Evolutionary conservation across 2,113 vertebrate species (phyloP).

Genomic region (Alosa alosa): DNA sequence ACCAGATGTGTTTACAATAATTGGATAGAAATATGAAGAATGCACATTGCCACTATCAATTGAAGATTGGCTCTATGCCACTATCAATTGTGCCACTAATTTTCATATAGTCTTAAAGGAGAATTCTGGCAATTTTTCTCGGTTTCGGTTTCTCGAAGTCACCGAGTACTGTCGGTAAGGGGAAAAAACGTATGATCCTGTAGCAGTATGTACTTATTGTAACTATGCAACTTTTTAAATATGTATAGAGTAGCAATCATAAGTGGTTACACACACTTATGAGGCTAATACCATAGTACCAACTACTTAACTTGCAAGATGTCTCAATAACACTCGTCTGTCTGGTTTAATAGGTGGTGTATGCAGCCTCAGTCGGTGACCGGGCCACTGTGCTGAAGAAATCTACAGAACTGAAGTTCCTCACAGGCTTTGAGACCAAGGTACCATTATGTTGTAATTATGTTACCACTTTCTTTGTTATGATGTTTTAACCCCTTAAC

Average conservation of each 20-base stretch:
- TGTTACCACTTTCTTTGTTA: conserved; percentile 22
- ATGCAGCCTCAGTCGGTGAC: conserved; percentile 81
- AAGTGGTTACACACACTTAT: background rate
- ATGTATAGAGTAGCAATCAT: background rate
- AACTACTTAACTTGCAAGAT: background rate
- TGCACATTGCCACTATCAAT: too few species aligned
- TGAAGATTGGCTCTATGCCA: too few species aligned
- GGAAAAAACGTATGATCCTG: too few species aligned
- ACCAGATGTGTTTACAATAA: background rate
- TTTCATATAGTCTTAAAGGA: too few species aligned
- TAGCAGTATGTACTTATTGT: too few species aligned
- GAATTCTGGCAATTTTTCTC: too few species aligned
- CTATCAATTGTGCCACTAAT: too few species aligned
- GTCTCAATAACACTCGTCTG: background rate
- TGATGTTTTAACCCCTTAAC: background rate
- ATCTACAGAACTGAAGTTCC: conserved; percentile 83
- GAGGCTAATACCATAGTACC: background rate
- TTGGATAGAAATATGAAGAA: background rate
- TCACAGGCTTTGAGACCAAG: conserved; percentile 88
- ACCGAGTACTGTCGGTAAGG: too few species aligned
- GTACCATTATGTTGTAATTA: conserved; percentile 58
- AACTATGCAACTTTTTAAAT: background rate
- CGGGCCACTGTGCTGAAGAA: conserved; percentile 78
- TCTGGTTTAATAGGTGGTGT: conserved; percentile 74
- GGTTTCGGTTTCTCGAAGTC: too few species aligned